Evolutionary conservation across 2,113 vertebrate genomes (phyloP).

Genomic region (Gymnobelideus leadbeateri): DNA sequence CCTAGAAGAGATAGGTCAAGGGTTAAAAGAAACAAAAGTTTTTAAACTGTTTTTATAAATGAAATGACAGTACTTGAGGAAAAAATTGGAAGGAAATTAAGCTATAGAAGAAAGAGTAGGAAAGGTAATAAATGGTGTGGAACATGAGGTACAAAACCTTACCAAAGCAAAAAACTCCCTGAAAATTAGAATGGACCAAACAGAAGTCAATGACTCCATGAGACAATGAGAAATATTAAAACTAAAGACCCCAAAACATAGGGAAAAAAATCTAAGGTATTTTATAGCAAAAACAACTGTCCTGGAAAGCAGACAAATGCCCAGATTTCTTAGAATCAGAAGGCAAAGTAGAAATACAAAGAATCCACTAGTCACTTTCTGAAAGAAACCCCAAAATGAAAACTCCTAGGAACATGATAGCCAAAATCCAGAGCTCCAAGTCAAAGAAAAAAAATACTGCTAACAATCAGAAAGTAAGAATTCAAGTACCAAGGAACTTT

Average conservation of each 20-base stretch:
- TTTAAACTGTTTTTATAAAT: neutral
- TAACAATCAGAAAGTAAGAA: neutral
- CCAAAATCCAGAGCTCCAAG: neutral
- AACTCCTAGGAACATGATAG: neutral
- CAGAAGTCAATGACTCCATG: neutral
- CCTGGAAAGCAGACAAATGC: neutral
- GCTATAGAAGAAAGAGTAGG: neutral
- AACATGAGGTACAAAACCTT: neutral
- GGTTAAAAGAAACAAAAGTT: neutral
- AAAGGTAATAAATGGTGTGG: neutral
- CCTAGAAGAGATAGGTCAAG: neutral
- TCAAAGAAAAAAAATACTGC: neutral
- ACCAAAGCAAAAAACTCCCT: neutral
- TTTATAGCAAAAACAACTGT: neutral
- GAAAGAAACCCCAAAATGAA: neutral
- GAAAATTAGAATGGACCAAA: neutral
- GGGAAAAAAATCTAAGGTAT: neutral
- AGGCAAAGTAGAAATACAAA: neutral
- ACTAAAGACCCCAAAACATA: neutral
- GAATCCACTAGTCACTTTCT: neutral
- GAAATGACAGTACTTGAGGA: neutral
- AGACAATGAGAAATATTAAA: neutral
- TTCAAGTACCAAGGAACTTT: neutral
- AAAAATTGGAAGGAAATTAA: neutral
- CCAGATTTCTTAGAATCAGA: neutral